Conservation (phyloP, 2,888 invertebrate species). For the Keiferia lycopersicella region DNA sequence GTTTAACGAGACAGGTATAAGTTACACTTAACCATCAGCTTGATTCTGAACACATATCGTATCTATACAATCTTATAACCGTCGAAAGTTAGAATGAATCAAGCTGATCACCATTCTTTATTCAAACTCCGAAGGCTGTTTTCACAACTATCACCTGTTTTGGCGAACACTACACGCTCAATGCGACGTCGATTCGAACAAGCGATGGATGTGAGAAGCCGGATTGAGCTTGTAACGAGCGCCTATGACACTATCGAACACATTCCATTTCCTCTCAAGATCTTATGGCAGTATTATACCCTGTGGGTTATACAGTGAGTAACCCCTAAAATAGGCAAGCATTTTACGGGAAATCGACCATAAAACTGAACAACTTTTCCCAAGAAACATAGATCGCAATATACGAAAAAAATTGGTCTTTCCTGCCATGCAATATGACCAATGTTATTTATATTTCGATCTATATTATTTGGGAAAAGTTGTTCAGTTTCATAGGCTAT, state of each 20-base stretch:
- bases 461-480: too few species aligned
- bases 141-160: slow-evolving; percentile 14
- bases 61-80: background rate
- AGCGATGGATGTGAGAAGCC: background rate
- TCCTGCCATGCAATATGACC: too few species aligned
- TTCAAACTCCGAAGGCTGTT: background rate
- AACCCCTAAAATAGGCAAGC: too few species aligned
- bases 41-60: slow-evolving; percentile 18
- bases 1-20: background rate
- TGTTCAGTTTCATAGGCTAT: too few species aligned
- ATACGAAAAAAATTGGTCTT: too few species aligned
- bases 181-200: slow-evolving; percentile 1
- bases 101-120: slow-evolving; percentile 3
- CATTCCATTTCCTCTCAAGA: background rate
- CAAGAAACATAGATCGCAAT: too few species aligned
- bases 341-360: too few species aligned
- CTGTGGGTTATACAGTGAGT: slow-evolving; percentile 22
- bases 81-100: slow-evolving; percentile 6
- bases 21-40: slow-evolving; percentile 6
- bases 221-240: background rate
- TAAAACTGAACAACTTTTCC: too few species aligned
- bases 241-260: slow-evolving; percentile 7
- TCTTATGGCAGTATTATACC: slow-evolving; percentile 25
- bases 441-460: too few species aligned
- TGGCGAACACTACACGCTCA: slow-evolving; percentile 5